Evolutionary conservation across 64 coral and sea anemone genomes (phyloP).

Genomic region (Acropora tenuis): DNA sequence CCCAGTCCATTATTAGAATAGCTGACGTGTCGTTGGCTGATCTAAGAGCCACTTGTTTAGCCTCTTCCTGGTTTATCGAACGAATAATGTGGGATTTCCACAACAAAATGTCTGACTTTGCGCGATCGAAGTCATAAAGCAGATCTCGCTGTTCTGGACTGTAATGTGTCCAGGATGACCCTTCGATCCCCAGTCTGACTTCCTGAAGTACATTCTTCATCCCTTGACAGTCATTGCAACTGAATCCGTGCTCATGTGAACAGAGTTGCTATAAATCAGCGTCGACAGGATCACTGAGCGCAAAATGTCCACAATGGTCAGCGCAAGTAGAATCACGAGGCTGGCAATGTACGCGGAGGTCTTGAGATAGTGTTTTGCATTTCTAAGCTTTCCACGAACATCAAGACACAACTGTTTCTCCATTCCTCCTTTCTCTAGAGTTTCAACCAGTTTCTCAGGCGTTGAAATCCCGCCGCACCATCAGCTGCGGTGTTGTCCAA

Average conservation of each 20-base stretch:
- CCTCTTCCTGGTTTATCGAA: neutral
- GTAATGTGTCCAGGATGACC: constrained; percentile 43
- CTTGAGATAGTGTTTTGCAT: constrained; percentile 68
- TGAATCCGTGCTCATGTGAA: constrained; percentile 42
- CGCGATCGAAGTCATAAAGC: constrained; percentile 33
- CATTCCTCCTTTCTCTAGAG: constrained; percentile 57
- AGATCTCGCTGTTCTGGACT: constrained; percentile 35
- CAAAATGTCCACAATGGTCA: constrained; percentile 68
- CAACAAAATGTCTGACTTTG: neutral
- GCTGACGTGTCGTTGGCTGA: neutral
- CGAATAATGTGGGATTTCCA: neutral
- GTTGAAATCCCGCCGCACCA: constrained; percentile 60
- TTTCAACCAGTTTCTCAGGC: constrained; percentile 53
- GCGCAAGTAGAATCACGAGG: constrained; percentile 46
- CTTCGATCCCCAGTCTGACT: constrained; percentile 47
- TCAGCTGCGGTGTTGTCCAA: constrained; percentile 72
- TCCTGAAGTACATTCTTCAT: constrained; percentile 38
- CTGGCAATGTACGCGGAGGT: constrained; percentile 70
- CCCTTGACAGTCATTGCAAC: constrained; percentile 38
- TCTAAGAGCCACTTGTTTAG: neutral
- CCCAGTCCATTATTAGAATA: neutral
- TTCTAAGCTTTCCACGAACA: constrained; percentile 24
- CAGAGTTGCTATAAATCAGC: constrained; percentile 26
- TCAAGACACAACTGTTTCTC: constrained; percentile 51
- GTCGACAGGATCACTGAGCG: constrained; percentile 44